Percentiles rank a stretch among this genome's conserved stretches.
phyloP scores from a whole-genome alignment of 2,113 vertebrate genomes.

The Urocitellus parryii region DNA sequence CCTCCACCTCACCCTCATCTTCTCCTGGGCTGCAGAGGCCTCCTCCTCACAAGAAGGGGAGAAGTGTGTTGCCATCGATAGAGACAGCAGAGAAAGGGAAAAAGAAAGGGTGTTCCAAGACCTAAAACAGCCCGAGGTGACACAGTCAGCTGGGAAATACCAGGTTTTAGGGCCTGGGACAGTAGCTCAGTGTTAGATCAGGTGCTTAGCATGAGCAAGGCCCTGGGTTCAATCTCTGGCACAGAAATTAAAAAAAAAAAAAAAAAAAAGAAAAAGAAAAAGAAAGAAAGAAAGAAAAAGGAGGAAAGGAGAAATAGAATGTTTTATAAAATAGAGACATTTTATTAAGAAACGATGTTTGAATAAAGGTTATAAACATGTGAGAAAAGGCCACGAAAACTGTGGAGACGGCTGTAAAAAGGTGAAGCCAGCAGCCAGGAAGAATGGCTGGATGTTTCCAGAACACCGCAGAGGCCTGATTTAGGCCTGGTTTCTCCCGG shows the following conservation, averaged over 20 bases:
- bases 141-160: not conserved
- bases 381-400: not conserved
- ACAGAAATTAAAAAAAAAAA: not conserved
- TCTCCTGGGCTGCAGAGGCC: not conserved
- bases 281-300: too few relatives aligned
- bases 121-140: not conserved
- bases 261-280: too few relatives aligned
- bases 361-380: not conserved
- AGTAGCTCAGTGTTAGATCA: not conserved
- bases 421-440: not conserved
- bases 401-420: not conserved
- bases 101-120: not conserved
- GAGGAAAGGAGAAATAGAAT: fast-evolving
- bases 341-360: not conserved
- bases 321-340: not conserved
- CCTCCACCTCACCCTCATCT: not conserved
- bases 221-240: not conserved
- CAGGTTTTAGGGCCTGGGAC: not conserved
- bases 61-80: not conserved
- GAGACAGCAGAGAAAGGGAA: not conserved
- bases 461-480: not conserved
- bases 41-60: not conserved
- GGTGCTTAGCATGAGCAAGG: not conserved
- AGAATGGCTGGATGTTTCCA: not conserved
- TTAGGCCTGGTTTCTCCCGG: not conserved